A percentile compares a stretch with the other conserved stretches of the same genome.
Conservation (phyloP, 2,888 invertebrate genomes). For the Lissocephala sabroskyi region DNA sequence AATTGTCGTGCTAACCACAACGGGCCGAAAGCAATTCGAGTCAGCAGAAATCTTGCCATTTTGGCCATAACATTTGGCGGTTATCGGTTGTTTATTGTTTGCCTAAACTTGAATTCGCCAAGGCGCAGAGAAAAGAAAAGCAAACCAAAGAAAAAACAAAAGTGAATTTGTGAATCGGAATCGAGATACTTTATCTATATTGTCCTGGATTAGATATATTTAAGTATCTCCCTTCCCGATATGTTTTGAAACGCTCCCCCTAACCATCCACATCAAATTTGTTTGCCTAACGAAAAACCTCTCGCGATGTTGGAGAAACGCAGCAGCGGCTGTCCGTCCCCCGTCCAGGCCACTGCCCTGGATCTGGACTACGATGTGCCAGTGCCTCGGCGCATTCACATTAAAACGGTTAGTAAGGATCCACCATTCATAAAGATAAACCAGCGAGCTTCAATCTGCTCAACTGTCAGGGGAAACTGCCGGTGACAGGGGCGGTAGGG, state of each 20-base stretch:
- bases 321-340: slow-evolving; percentile 40
- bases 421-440: neutral
- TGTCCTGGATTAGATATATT: slow-evolving; percentile 70
- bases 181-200: slow-evolving; percentile 67
- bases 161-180: slow-evolving; percentile 24
- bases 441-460: too few species aligned
- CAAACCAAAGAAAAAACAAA: slow-evolving; percentile 16
- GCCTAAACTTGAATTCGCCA: slow-evolving; percentile 64
- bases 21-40: slow-evolving; percentile 32
- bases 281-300: slow-evolving; percentile 3
- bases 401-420: slow-evolving; percentile 59
- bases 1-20: neutral
- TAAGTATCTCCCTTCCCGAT: slow-evolving; percentile 64
- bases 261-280: too few species aligned
- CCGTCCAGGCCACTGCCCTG: slow-evolving; percentile 41
- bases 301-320: slow-evolving; percentile 66
- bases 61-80: slow-evolving; percentile 12
- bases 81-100: slow-evolving; percentile 33
- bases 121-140: slow-evolving; percentile 40
- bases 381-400: slow-evolving; percentile 62
- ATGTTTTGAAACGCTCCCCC: too few species aligned
- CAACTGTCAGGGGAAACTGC: too few species aligned
- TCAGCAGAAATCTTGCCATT: slow-evolving; percentile 22
- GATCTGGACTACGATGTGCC: slow-evolving; percentile 69
- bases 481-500: too few species aligned